Evolutionary conservation across 1,140 invertebrate species (phyloP).

Genomic region (Bombus picipes): DNA sequence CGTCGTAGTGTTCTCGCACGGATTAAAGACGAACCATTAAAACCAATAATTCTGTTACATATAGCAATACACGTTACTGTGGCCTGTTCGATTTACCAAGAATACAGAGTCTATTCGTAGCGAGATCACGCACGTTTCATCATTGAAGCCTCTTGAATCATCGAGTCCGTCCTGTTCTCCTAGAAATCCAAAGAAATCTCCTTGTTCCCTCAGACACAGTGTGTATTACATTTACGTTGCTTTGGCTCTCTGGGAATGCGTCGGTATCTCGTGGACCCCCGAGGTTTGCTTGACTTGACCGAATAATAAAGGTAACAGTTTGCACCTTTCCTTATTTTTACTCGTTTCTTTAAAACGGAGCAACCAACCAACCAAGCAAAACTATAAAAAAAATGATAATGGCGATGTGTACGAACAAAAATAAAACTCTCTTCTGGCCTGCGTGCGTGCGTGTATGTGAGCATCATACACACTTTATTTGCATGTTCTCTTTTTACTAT

Average conservation of each 20-base stretch:
- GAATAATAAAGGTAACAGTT: slow-evolving; percentile 83
- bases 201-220: slow-evolving; percentile 76
- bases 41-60: not conserved
- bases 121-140: slow-evolving; percentile 61
- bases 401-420: slow-evolving; percentile 31
- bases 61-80: not conserved
- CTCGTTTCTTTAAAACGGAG: slow-evolving; percentile 61
- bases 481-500: slow-evolving; percentile 67
- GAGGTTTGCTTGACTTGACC: slow-evolving; percentile 84
- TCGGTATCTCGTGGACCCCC: slow-evolving; percentile 83
- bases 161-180: not conserved
- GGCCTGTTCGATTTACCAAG: not conserved
- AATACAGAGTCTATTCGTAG: slow-evolving; percentile 42
- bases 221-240: slow-evolving; percentile 84
- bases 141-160: not conserved
- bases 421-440: slow-evolving; percentile 68
- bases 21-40: slow-evolving; percentile 59
- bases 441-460: slow-evolving; percentile 68
- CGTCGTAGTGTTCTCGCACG: slow-evolving; percentile 73
- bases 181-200: not conserved
- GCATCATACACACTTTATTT: slow-evolving; percentile 63
- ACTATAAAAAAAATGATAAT: slow-evolving; percentile 13
- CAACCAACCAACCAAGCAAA: slow-evolving; percentile 54
- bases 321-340: slow-evolving; percentile 81
- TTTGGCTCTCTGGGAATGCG: slow-evolving; percentile 85